Evolutionary conservation across 2,797 vertebrate species (phyloP).

Genomic region (Sylvia borin): DNA sequence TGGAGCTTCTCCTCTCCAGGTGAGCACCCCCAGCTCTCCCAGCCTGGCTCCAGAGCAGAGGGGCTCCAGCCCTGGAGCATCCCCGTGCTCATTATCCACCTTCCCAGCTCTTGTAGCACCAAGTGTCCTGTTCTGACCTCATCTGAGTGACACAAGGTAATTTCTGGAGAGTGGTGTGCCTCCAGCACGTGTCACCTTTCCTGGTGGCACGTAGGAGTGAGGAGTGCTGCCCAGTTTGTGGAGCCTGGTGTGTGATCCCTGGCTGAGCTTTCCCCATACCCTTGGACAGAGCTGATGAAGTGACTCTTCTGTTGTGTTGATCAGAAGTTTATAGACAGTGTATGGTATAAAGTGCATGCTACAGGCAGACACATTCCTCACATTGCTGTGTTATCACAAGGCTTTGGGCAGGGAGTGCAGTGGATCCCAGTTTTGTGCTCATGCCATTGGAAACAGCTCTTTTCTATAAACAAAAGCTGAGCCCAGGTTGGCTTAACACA

Average conservation of each 20-base stretch:
- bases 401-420: not conserved
- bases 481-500: not conserved
- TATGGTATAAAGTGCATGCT: not conserved
- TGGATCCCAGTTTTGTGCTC: not conserved
- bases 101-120: not conserved
- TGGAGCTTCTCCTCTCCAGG: not conserved
- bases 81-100: not conserved
- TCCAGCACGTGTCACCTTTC: rapidly evolving
- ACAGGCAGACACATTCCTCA: not conserved
- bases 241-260: not conserved
- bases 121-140: not conserved
- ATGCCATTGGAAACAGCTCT: not conserved
- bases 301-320: not conserved
- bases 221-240: not conserved
- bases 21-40: not conserved
- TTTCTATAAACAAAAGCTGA: not conserved
- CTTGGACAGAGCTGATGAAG: not conserved
- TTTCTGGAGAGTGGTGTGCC: not conserved
- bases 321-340: not conserved
- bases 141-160: not conserved
- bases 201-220: not conserved
- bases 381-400: not conserved
- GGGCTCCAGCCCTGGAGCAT: not conserved
- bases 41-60: not conserved
- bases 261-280: rapidly evolving